Evolutionary conservation across 2,113 vertebrate species (phyloP), one percentile per base, ranked within the genome.

Genomic region (Phodopus roborovskii): DNA sequence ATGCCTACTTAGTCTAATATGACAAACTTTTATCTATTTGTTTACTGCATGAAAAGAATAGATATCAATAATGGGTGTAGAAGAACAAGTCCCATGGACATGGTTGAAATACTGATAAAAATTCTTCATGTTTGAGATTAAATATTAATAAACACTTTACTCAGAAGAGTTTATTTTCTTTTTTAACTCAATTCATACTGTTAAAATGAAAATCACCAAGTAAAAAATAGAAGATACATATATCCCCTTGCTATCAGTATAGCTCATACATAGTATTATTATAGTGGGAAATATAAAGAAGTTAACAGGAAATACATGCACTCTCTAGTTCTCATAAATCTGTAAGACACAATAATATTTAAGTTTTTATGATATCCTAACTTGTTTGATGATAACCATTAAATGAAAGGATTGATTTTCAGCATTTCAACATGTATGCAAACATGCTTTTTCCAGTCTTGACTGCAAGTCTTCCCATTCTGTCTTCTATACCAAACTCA

Each of bases 401-500:
- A 83, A 86, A 30, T 62, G 26, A 87, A 92, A 81, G 6, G 17
- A n/a, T 42, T 83, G 12, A 82, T 77, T 7, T 71, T 62, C n/a
- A 78, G 24, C 48, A 62, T 92, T 90, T 83, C 66, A n/a, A 82
- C n/a, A 82, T 83, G 42, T 83, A 92, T 88, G 39, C 45, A 78
- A 84, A 95, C 91, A 26, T 20, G 62, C 5, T 56, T 56, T 5
- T 48, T 94, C 64, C 50, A 85, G 3, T 94, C 95, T 28, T 45
- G 11, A 96, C 73, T 75, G 70, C 48, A 71, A 20, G 3, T 88
- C 75, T 53, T 64, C 71, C 93, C 26, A 62, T 22, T 66, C 71
- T 88, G 42, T 94, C 73, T 95, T 95, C 90, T 94, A 60, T 79
- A 91, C 89, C 74, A 92, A 28, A 91, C 24, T 91, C 93, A 96